Evolutionary conservation across 2,113 vertebrate genomes (phyloP), one percentile per base, ranked within the genome.

Genomic region (Thalassarche chlororhynchos): DNA sequence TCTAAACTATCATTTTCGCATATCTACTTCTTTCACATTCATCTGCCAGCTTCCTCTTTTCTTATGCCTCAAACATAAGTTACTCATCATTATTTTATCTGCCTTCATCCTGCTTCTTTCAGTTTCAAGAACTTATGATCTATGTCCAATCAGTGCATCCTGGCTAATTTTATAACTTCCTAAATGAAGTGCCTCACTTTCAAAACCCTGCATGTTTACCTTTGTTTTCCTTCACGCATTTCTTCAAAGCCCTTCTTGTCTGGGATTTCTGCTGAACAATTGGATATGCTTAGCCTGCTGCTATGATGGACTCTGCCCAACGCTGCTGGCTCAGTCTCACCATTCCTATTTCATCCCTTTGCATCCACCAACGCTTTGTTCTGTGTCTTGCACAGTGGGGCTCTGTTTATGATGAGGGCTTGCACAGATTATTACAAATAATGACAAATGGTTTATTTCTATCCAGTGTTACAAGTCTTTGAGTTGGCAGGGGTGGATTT

Each of bases 251-350:
- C 62, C 12, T 75, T 75, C 85, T 62, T 54, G 12, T 40, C 42
- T 80, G 88, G 31, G 54, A 75, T 93, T 90, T 90, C 46, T 91
- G 55, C 80, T 80, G 82, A 90, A 77, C 82, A 61, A 54, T 34
- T 81, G 84, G 89, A n/a, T 78, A 28, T 60, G 76, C 58, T 75
- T 49, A 54, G 76, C 62, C 86, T 87, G 91, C 80, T 84, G 95
- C 92, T 94, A 68, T 44, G 85, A 77, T 92, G 91, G 86, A 72
- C 83, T 84, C 69, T 83, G 71, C 90, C 87, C 87, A 95, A 14
- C 0, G 0, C 81, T 69, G 77, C 81, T 93, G 91, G 79, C 95
- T 83, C 86, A 20, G 62, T 70, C 62, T 69, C 72, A 10, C 76
- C 26, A 1, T 74, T 89, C 51, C 68, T 36, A 1, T 85, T 92